phyloP scores from a whole-genome alignment of 1,140 invertebrate species.

The Euglossa dilemma region DNA sequence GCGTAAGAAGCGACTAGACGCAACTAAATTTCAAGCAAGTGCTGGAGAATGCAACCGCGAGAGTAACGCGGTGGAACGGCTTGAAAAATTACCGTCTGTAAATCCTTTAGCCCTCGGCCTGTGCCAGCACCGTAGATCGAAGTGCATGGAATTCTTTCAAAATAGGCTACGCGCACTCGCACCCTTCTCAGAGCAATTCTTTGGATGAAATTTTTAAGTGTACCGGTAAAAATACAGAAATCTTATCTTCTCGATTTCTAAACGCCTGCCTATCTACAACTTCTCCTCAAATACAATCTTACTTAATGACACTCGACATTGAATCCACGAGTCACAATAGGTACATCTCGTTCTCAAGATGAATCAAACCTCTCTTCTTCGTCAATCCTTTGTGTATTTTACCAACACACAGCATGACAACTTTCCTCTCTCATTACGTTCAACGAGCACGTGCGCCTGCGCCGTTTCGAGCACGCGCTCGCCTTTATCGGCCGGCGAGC shows the following conservation, averaged over 20 bases:
- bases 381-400: neutral
- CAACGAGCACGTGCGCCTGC: constrained; percentile 27
- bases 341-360: neutral
- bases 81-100: constrained; percentile 65
- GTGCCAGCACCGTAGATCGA: constrained; percentile 23
- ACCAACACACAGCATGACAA: neutral
- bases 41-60: constrained; percentile 31
- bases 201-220: neutral
- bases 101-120: constrained; percentile 42
- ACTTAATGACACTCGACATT: neutral
- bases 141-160: constrained; percentile 44
- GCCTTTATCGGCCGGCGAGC: constrained; percentile 20
- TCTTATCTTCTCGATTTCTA: no score
- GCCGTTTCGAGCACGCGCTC: constrained; percentile 18
- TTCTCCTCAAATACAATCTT: neutral
- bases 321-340: neutral
- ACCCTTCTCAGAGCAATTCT: neutral
- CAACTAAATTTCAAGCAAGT: constrained; percentile 55
- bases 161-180: constrained; percentile 8
- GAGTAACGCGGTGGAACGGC: constrained; percentile 45
- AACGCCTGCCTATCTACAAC: neutral
- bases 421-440: neutral
- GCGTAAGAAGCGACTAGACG: constrained; percentile 64
- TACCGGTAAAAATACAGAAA: neutral
- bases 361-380: neutral